Evolutionary conservation across 2,797 vertebrate species (phyloP).

Genomic region (Monodelphis domestica): DNA sequence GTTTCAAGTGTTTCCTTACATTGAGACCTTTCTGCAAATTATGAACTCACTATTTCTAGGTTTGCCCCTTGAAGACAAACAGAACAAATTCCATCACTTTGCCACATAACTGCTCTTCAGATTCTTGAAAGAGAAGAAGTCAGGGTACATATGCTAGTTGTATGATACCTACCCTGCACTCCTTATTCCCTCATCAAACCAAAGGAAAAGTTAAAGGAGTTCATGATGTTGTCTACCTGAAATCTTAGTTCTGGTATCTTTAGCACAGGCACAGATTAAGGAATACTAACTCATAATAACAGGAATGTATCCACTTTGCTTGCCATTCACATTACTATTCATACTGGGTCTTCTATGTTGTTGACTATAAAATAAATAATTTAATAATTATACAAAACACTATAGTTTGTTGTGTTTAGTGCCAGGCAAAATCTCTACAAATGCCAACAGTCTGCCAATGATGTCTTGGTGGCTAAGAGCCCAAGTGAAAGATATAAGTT

Average conservation of each 20-base stretch:
- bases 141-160: neutral
- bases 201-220: neutral
- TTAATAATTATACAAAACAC: constrained; percentile 39
- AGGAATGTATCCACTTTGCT: neutral
- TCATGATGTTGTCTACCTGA: neutral
- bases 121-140: neutral
- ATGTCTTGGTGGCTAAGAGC: constrained; percentile 45
- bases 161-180: neutral
- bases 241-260: neutral
- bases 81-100: neutral
- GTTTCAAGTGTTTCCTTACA: neutral
- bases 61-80: neutral
- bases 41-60: neutral
- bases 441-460: constrained; percentile 35
- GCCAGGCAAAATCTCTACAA: constrained; percentile 42
- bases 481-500: constrained; percentile 22
- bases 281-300: neutral
- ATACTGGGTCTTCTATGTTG: neutral
- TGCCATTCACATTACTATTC: constrained; percentile 1
- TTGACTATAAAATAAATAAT: constrained; percentile 39
- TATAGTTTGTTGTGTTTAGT: constrained; percentile 20
- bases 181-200: neutral
- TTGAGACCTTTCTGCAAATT: neutral
- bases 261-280: neutral
- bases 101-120: neutral